phyloP scores from a whole-genome alignment of 2,888 invertebrate species.

The Orchestes rusci region DNA sequence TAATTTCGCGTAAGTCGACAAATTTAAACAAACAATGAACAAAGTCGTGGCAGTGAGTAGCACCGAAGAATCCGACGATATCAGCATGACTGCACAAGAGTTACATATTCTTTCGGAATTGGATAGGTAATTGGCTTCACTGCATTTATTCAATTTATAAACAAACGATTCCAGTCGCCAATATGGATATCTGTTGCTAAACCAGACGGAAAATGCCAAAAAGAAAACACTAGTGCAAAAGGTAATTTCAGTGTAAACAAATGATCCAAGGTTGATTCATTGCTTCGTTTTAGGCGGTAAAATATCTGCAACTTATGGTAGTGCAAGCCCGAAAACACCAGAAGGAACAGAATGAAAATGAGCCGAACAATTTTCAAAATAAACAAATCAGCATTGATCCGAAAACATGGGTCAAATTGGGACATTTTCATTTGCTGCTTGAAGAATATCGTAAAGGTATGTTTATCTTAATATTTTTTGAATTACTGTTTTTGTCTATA shows the following conservation, averaged over 20 bases:
- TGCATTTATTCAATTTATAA: background rate
- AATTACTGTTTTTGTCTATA: no score
- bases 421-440: constrained; percentile 88
- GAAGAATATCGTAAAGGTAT: constrained; percentile 94
- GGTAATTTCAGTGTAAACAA: no score
- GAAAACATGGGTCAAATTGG: constrained; percentile 88
- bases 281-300: constrained; percentile 56
- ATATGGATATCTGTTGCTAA: constrained; percentile 82
- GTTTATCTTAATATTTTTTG: background rate
- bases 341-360: constrained; percentile 40
- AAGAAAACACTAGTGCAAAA: constrained; percentile 76
- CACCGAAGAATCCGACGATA: constrained; percentile 29
- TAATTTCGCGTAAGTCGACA: no score
- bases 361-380: constrained; percentile 40
- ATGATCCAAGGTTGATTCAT: no score
- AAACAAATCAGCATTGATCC: constrained; percentile 75
- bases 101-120: constrained; percentile 79
- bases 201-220: constrained; percentile 70
- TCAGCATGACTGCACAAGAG: constrained; percentile 65
- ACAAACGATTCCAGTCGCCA: constrained; percentile 64
- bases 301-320: constrained; percentile 77
- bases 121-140: constrained; percentile 57
- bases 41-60: no score
- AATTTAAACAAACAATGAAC: no score
- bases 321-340: constrained; percentile 67